Base-by-base conservation (phyloP, 1,140 invertebrate species). In the Epicauta chinensis region DNA sequence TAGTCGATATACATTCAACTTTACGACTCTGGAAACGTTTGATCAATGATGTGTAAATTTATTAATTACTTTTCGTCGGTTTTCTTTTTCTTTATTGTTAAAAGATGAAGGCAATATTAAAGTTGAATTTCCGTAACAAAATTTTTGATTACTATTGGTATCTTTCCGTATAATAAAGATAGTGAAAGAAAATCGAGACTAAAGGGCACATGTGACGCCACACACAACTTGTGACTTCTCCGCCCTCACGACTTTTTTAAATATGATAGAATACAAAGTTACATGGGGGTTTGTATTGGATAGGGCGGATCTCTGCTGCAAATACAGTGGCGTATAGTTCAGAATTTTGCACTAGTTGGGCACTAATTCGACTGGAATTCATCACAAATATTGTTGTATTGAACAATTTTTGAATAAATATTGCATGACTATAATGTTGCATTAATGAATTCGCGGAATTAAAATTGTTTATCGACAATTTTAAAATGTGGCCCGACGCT, bases 51-150 rank as follows among this genome's bases (percentile, higher is more conserved):
- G 50, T 43, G 50, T 43, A 29, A 51, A 43, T 16, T 35, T 34
- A 35, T 40, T 51, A 51, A 51, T 51, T 51, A 51, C 50, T 51
- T 51, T 49, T 39, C 36, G 11, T 9, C 23, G 23, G 45, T 37
- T 47, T 11, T n/a, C n/a, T n/a, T n/a, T n/a, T n/a, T n/a, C n/a
- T n/a, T n/a, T n/a, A n/a, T 38, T 38, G n/a, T 29, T 38, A 16
- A 37, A 17, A 6, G 41, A 12, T 7, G 16, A 14, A 11, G 11
- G 16, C 41, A 16, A 43, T 30, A 43, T 43, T 43, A 43, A 43
- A 43, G 4, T 29, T 30, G 16, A 5, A 23, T 23, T 23, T 1
- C n/a, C n/a, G n/a, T n/a, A n/a, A n/a, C 23, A 23, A 23, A 23
- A 7, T n/a, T n/a, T n/a, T n/a, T n/a, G n/a, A n/a, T n/a, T n/a